Evolutionary conservation across 2,797 vertebrate genomes (phyloP).

Genomic region (Rousettus madagascariensis): DNA sequence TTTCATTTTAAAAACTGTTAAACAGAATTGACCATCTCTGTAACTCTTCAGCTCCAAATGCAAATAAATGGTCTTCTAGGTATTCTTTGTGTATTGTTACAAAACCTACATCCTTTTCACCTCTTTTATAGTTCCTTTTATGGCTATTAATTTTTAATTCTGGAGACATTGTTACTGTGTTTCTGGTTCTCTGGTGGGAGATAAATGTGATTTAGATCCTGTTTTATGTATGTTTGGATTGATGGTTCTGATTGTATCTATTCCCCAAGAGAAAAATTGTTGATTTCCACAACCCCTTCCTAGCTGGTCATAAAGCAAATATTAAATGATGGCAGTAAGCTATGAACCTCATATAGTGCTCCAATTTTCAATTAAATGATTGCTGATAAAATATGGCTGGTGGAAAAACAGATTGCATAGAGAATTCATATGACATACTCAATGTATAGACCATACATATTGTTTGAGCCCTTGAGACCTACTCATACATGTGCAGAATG

Average conservation of each 20-base stretch:
- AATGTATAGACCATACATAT: not conserved
- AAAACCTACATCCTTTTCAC: conserved; percentile 77
- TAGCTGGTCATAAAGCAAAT: conserved; percentile 82
- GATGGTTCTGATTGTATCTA: conserved; percentile 78
- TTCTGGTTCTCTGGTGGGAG: conserved; percentile 70
- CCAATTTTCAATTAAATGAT: conserved; percentile 65
- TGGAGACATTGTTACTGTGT: conserved; percentile 74
- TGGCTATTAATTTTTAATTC: conserved; percentile 82
- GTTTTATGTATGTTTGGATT: conserved; percentile 78
- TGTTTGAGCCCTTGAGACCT: conserved; percentile 24
- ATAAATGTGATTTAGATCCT: conserved; percentile 81
- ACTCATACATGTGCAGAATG: not conserved
- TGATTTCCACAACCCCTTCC: conserved; percentile 68
- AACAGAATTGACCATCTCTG: conserved; percentile 44
- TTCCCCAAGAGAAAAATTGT: conserved; percentile 76
- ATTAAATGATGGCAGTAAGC: conserved; percentile 77
- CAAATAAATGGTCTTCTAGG: conserved; percentile 68
- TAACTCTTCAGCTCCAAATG: conserved; percentile 23
- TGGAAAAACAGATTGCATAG: not conserved
- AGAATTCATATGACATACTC: conserved; percentile 47
- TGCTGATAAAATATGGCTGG: conserved; percentile 47
- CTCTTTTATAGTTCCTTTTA: conserved; percentile 77
- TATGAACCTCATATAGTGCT: conserved; percentile 31
- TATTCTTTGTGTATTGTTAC: conserved; percentile 56
- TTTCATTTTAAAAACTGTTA: conserved; percentile 41